Conservation (phyloP, 2,113 vertebrate genomes). For the Anarhynchus alexandrinus region DNA sequence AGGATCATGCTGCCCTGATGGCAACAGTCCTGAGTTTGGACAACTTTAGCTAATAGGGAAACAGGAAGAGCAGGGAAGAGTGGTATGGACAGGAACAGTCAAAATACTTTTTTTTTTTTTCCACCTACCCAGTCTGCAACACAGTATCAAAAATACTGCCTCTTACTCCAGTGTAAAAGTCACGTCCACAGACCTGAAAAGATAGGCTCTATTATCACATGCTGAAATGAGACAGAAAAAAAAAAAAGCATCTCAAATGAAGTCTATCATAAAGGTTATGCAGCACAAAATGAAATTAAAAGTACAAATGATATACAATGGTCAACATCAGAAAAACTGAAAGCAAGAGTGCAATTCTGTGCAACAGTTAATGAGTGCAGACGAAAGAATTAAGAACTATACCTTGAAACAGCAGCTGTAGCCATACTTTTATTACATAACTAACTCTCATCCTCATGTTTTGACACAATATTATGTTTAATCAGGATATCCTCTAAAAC, state of each 20-base stretch:
- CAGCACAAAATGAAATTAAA: neutral
- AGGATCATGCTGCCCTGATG: neutral
- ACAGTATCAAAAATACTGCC: fast-evolving
- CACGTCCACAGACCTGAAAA: neutral
- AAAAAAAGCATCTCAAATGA: neutral
- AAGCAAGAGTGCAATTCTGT: neutral
- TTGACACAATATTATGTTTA: neutral
- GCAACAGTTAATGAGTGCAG: neutral
- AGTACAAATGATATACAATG: neutral
- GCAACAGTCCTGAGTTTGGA: neutral
- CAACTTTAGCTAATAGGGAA: neutral
- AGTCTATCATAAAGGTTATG: neutral
- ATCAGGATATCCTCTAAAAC: neutral
- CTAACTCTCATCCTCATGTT: neutral
- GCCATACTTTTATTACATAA: neutral
- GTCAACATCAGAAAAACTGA: neutral
- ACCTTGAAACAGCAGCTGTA: neutral
- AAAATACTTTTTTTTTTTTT: neutral
- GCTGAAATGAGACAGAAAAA: neutral
- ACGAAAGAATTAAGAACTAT: neutral
- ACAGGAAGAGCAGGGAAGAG: neutral
- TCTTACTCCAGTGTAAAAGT: neutral
- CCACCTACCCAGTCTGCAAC: neutral
- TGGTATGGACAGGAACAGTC: neutral
- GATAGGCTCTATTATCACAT: neutral